Conservation (phyloP, 1,140 invertebrate species). For the Drosophila equinoxialis region DNA sequence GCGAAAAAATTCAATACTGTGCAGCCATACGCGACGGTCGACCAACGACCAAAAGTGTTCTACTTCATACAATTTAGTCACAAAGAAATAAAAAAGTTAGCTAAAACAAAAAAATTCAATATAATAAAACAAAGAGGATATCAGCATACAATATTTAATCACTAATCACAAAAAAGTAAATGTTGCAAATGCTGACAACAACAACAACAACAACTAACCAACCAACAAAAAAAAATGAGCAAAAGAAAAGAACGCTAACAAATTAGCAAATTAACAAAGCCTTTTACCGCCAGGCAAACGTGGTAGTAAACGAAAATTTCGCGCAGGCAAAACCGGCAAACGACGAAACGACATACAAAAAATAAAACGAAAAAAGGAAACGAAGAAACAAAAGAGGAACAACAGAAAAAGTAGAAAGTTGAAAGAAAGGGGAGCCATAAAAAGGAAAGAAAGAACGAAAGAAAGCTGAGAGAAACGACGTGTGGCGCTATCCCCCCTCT, state of each 20-base stretch:
- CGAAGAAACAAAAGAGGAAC: conserved; percentile 7
- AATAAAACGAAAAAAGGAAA: neutral
- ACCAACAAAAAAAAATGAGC: neutral
- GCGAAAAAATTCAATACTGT: conserved; percentile 82
- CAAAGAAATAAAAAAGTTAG: conserved; percentile 20
- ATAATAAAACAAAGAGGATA: too few relatives aligned
- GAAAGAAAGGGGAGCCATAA: conserved; percentile 12
- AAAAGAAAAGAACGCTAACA: neutral
- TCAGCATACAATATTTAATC: conserved; percentile 15
- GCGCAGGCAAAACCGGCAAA: conserved; percentile 20
- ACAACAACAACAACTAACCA: neutral
- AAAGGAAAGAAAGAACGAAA: conserved; percentile 1
- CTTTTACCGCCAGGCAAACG: conserved; percentile 14
- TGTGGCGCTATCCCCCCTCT: conserved; percentile 9
- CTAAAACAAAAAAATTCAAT: neutral
- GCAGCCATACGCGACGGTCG: conserved; percentile 74
- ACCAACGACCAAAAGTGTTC: conserved; percentile 47
- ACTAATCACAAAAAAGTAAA: conserved; percentile 23
- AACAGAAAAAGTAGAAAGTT: neutral
- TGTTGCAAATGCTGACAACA: conserved; percentile 3
- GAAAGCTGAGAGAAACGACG: conserved; percentile 19
- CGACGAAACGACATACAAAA: conserved; percentile 20
- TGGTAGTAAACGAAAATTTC: conserved; percentile 19
- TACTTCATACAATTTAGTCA: conserved; percentile 42
- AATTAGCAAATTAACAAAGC: conserved; percentile 3